phyloP scores from a whole-genome alignment of 2,888 invertebrate genomes.

The Helleia helle region DNA sequence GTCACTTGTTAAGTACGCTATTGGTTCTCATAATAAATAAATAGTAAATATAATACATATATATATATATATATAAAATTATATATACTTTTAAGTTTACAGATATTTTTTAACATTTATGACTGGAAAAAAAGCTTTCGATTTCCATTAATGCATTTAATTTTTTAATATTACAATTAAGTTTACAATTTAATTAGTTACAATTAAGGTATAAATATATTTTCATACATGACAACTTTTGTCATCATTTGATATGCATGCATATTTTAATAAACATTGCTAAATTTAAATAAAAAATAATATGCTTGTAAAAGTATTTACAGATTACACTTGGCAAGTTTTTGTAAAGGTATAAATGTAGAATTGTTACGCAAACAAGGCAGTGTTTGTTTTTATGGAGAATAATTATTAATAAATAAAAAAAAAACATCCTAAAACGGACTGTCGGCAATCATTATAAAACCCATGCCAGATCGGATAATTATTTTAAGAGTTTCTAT shows the following conservation, averaged over 20 bases:
- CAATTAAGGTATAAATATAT: no score
- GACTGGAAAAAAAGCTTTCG: no score
- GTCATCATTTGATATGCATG: no score
- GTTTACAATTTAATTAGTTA: no score
- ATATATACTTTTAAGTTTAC: neutral
- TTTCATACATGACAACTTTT: no score
- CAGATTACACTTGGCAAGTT: neutral
- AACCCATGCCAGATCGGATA: constrained; percentile 1
- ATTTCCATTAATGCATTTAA: no score
- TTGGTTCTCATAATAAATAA: neutral
- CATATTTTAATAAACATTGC: neutral
- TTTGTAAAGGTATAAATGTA: neutral
- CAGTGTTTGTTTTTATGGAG: constrained; percentile 15
- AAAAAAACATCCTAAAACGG: constrained; percentile 24
- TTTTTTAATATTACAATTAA: no score
- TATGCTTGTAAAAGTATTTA: neutral
- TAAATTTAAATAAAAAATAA: neutral
- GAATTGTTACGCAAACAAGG: constrained; percentile 10
- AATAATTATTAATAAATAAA: constrained; percentile 9
- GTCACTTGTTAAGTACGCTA: neutral
- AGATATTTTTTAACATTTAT: no score
- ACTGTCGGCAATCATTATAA: constrained; percentile 13
- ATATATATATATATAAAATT: no score
- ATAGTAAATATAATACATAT: no score
- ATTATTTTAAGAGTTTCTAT: no score